Percentiles rank a stretch among this genome's conserved stretches.
Conservation (phyloP, 2,113 vertebrate species). For the Atractosteus spatula region DNA sequence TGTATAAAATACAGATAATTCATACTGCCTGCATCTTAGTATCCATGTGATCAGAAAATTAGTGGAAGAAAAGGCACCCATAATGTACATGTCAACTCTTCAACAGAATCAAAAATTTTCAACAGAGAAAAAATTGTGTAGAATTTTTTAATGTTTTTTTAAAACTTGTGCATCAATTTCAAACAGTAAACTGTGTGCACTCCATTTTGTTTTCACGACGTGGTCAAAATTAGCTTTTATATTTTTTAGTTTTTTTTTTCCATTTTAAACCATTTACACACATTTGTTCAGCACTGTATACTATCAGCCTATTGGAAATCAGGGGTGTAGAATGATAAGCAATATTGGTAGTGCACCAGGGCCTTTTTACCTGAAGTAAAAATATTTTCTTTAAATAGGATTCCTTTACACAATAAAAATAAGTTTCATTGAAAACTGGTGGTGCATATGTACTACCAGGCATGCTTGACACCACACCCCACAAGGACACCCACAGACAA, state of each 20-base stretch:
- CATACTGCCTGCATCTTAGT: too few relatives aligned
- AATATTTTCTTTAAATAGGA: constrained; percentile 92
- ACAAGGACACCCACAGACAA: constrained; percentile 49
- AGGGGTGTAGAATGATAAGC: constrained; percentile 80
- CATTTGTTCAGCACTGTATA: constrained; percentile 80
- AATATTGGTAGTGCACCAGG: constrained; percentile 77
- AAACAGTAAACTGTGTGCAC: constrained; percentile 95
- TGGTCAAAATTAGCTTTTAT: constrained; percentile 79
- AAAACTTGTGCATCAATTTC: constrained; percentile 89
- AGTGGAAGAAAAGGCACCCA: background rate
- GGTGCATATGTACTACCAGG: constrained; percentile 76
- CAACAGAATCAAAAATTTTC: background rate
- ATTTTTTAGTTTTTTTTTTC: constrained; percentile 55
- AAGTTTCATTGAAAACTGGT: constrained; percentile 87
- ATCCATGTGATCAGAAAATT: background rate
- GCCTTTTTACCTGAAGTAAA: constrained; percentile 86
- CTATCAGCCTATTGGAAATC: constrained; percentile 77
- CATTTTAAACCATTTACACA: constrained; percentile 91
- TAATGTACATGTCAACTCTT: background rate
- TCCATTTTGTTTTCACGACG: constrained; percentile 88
- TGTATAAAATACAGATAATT: too few relatives aligned
- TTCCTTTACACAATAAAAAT: constrained; percentile 97
- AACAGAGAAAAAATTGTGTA: constrained; percentile 46
- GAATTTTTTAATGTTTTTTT: constrained; percentile 65
- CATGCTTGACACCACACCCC: constrained; percentile 78